Evolutionary conservation across 1,140 invertebrate species (phyloP), one percentile per base, ranked within the genome.

Genomic region (Trichonephila clavata): DNA sequence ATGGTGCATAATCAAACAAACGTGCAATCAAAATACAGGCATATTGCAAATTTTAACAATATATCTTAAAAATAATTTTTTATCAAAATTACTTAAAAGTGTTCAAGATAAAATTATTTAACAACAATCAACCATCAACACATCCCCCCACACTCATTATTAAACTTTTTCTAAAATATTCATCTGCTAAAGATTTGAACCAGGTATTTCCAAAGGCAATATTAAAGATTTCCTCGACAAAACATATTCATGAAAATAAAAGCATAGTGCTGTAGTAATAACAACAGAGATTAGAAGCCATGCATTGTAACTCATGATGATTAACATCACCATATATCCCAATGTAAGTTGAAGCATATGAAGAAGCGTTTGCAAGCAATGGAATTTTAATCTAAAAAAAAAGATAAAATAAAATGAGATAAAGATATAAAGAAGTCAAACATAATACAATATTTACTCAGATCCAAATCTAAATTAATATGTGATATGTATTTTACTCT

Each of bases 241-340:
- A 27, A 94, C n/a, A 84, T 57, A 90, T 27, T 91, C 89, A 77
- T 90, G 89, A 21, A 94, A 94, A 68, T 94, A 94, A 88, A 90
- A 94, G 16, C 92, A 90, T 16, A 94, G 20, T 24, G 68, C 88
- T 24, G 92, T 86, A n/a, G 81, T 83, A 21, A 94, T 13, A 13
- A 94, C 57, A 27, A 94, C 59, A 8, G 83, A 32, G 0, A 94
- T 27, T 16, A 94, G 20, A 65, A 94, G 60, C 92, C 92, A 94
- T 10, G 59, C 89, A 91, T 94, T 94, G 50, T 59, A 94, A 32
- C 92, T 94, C 94, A 94, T 94, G 43, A 94, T 68, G 20, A 93
- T 86, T 18, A 94, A 65, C 94, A 94, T 94, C 20, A 94, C 57
- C 87, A 94, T 94, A 39, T 94, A 94, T 10, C 94, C 94, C 86